Evolutionary conservation across 1,140 invertebrate genomes (phyloP), one percentile per base, ranked within the genome.

Genomic region (Triops longicaudatus): DNA sequence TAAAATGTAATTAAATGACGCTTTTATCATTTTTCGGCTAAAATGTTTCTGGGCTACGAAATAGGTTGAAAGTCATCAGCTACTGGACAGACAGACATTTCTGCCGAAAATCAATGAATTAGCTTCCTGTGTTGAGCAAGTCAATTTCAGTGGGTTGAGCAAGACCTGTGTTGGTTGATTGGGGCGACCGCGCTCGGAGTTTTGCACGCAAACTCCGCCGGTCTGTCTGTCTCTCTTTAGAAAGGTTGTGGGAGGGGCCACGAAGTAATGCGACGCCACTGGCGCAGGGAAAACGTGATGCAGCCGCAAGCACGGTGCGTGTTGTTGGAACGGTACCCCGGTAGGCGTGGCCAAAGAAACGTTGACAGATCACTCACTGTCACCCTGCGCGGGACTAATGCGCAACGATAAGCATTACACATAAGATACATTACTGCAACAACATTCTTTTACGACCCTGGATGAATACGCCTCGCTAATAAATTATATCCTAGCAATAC

Each of bases 381-480:
- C 50, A 63, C 17, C 50, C 50, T 63, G 50, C 50, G 50, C 50
- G 50, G 50, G 50, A 63, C 50, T 63, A 37, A 63, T 63, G 50
- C 50, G 50, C 50, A 63, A 63, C 50, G 50, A 63, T 63, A 63
- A 63, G 50, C 50, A 63, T 63, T 63, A 63, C 50, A 63, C 50
- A 63, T 2, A 63, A n/a, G 14, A 63, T 22, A 63, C 7, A 63
- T 22, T 17, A 63, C 50, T 37, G 31, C 31, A 37, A 37, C 31
- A 37, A 4, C 7, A 37, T 37, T 37, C 7, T 37, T 37, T 37
- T 37, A 37, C 31, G 31, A 37, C 31, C 31, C 31, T 37, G 31
- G 31, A n/a, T n/a, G 31, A 2, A 4, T 37, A 4, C 7, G 2
- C 7, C 31, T 37, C 31, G 31, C 31, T 37, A 37, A n/a, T 7